phyloP scores from a whole-genome alignment of 2,113 vertebrate genomes.

The Narcine bancroftii region DNA sequence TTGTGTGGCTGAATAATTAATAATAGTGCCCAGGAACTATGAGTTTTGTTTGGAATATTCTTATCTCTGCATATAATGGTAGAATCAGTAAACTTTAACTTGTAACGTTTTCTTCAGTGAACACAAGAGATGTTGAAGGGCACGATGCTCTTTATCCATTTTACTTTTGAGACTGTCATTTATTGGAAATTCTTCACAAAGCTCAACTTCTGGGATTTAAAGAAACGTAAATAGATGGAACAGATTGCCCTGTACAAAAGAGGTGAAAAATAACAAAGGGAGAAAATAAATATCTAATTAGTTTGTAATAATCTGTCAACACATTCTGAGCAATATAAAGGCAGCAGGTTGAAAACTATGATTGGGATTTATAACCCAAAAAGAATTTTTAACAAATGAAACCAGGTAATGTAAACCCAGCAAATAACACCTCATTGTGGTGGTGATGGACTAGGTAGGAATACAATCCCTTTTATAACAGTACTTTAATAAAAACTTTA shows the following conservation, averaged over 20 bases:
- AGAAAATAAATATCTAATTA: no score
- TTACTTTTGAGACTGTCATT: neutral
- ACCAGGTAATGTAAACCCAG: neutral
- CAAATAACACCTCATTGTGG: neutral
- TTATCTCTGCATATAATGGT: neutral
- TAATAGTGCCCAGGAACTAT: neutral
- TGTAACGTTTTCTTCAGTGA: neutral
- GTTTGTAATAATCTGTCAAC: neutral
- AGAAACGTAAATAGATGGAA: neutral
- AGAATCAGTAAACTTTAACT: no score
- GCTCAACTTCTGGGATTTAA: neutral
- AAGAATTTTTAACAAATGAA: neutral
- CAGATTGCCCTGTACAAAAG: neutral
- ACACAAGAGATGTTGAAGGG: neutral
- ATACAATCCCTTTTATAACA: neutral
- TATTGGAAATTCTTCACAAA: neutral
- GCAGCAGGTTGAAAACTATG: neutral
- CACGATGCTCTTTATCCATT: neutral
- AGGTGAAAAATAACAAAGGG: neutral
- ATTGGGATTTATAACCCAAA: neutral
- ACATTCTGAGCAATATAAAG: neutral
- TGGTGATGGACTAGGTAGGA: neutral
- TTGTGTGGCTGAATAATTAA: neutral
- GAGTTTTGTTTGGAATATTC: neutral
- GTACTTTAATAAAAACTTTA: neutral